Evolutionary conservation across 2,888 invertebrate species (phyloP), one percentile per base, ranked within the genome.

Genomic region (Crioceris asparagi): DNA sequence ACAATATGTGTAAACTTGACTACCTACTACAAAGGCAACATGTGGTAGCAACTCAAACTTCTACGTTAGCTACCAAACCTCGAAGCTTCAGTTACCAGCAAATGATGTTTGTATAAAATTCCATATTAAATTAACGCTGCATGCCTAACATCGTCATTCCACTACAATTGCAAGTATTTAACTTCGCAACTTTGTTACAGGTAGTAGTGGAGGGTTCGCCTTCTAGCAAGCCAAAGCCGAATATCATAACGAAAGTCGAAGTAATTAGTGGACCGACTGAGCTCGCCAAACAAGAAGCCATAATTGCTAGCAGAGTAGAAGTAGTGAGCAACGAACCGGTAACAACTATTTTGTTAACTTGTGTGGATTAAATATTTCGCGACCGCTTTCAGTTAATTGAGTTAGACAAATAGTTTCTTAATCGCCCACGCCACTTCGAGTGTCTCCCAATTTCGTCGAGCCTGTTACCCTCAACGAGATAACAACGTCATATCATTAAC

Each of bases 221-320:
- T 21, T 21, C 12, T 15, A 4, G 4, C 27, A 4, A 14, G 7
- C 12, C 34, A 15, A 34, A 32, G n/a, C 30, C 23, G n/a, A 46
- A 31, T 39, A 33, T 46, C 32, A 36, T 44, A 29, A 61, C 62
- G 3, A 67, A 64, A 56, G 62, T 67, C 23, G 65, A 65, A 51
- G 56, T 61, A 32, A 39, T 51, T 16, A 45, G 42, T 25, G 56
- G 58, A 43, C 61, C 55, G 11, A 48, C 58, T 3, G 36, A 49
- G 29, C 39, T 55, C 17, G 54, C 64, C 15, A 46, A 49, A 38
- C 19, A 57, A 58, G 39, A 50, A 4, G 53, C 56, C 8, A 67
- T 72, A 49, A 51, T 74, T 27, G 72, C 72, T 17, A 74, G 74
- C 46, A 61, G 75, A 31, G 67, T 75, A 26, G 72, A 77, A 33